Evolutionary conservation across 2,888 invertebrate genomes (phyloP), one percentile per base, ranked within the genome.

Genomic region (Folsomia candida): DNA sequence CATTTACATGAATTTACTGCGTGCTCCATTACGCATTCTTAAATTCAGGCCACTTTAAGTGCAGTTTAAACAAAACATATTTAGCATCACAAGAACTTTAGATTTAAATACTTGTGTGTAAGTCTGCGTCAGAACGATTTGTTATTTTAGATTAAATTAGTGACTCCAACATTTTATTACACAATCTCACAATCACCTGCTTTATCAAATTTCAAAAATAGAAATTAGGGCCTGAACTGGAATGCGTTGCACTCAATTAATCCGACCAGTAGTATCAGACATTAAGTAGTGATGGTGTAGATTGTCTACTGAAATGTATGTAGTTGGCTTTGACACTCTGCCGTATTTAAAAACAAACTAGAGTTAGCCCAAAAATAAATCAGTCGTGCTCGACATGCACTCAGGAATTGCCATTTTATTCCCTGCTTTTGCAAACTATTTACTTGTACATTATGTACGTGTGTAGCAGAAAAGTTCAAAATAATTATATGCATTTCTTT

Each of bases 241-340:
- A 71, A 73, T 73, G 70, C 57, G 57, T 62, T 69, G 69, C 63
- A 69, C 69, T 69, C 69, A 63, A 69, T 69, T 63, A 37, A 57
- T 54, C 57, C 28, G 25, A 59, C 58, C 57, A n/a, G 37, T 37
- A 14, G 6, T 9, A 37, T 37, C 6, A 4, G 14, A 14, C 37
- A 37, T 37, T 9, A 37, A 37, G 6, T 37, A 37, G 37, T 37
- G 4, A 37, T 37, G 14, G 37, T 14, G 4, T 37, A 37, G 4
- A 37, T 37, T 37, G 37, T 37, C 37, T 37, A 14, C 6, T 37
- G 57, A 54, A 54, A 37, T 37, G 14, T 37, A 37, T 37, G 4
- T 37, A 37, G 37, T 37, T 69, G 69, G 63, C 69, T 69, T 69
- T 69, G 69, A 69, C 69, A 69, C 69, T 69, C 51, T 63, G 54